Evolutionary conservation across 2,888 invertebrate species (phyloP), one percentile per base, ranked within the genome.

Genomic region (Cepaea hortensis): DNA sequence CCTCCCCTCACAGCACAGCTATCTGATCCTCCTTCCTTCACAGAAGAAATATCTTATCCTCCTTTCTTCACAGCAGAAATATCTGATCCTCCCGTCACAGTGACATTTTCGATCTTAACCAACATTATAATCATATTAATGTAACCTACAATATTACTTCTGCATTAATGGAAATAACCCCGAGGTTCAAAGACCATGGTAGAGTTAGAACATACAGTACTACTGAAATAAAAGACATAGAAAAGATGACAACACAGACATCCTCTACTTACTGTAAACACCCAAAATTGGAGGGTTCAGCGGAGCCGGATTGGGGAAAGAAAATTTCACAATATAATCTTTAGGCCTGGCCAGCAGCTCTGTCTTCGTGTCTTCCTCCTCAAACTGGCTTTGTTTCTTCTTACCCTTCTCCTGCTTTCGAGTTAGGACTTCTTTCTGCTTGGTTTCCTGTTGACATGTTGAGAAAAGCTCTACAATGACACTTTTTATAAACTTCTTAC

Each of bases 251-350:
- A 76, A 82, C 48, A 72, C 82, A 83, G 35, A 46, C 76, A 35
- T 23, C 3, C 35, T 50, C 1, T 88, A 95, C 96, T 93, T 95
- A 97, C 97, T 96, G 94, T 98, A 97, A 84, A 99, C 95, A 65
- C 99, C 99, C 76, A 99, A 96, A 93, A 99, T 98, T 18, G 99
- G 99, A 68, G 99, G 99, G 94, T 98, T 98, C 81, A 99, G 95
- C 77, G 98, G 98, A 79, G 99, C 97, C 55, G 99, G 99, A 94
- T 98, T 98, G 1, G 99, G 99, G 95, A 99, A 99, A 88, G 96
- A 96, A 95, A 99, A 99, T 95, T 99, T 99, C 90, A 99, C 99
- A 90, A 98, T 96, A 94, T 99, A 99, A 90, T 99, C 99, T 94
- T 97, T 97, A 20, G 99, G 99, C 91, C 96, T 96, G 73, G 76